phyloP scores from a whole-genome alignment of 2,888 invertebrate species.

The Drosophila cognata region DNA sequence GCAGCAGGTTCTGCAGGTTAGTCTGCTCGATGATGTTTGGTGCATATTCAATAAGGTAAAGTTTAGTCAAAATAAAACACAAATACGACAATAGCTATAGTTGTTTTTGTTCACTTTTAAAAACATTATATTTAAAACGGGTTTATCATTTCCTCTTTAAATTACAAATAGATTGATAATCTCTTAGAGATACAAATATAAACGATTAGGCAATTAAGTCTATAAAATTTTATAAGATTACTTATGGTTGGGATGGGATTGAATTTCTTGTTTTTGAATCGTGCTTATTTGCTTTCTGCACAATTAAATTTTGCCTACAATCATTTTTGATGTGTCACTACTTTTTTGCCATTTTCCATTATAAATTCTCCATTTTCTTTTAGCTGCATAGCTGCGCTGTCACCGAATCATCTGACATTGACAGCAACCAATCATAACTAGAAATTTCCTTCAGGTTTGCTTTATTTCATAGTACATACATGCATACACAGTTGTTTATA shows the following conservation, averaged over 20 bases:
- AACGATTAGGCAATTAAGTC: slow-evolving; percentile 50
- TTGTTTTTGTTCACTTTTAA: slow-evolving; percentile 58
- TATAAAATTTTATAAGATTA: slow-evolving; percentile 35
- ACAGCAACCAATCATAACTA: slow-evolving; percentile 41
- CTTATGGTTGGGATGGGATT: slow-evolving; percentile 29
- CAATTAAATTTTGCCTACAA: slow-evolving; percentile 10
- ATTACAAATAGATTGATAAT: slow-evolving; percentile 66
- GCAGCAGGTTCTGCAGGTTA: too few relatives aligned
- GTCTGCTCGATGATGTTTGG: not conserved
- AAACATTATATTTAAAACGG: slow-evolving; percentile 71
- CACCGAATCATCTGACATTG: not conserved
- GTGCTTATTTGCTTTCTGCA: not conserved
- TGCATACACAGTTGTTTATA: slow-evolving; percentile 41
- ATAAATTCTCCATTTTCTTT: not conserved
- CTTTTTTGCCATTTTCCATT: not conserved
- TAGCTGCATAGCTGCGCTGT: slow-evolving; percentile 7
- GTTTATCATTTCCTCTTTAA: slow-evolving; percentile 51
- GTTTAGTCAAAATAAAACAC: not conserved
- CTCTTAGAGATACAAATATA: slow-evolving; percentile 70
- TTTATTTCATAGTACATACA: slow-evolving; percentile 69
- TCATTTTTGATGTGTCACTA: not conserved
- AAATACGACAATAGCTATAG: too few relatives aligned
- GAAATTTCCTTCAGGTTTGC: slow-evolving; percentile 46
- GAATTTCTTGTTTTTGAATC: slow-evolving; percentile 16
- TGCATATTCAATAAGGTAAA: not conserved